phyloP scores from a whole-genome alignment of 2,113 vertebrate species.

The Mola mola region DNA sequence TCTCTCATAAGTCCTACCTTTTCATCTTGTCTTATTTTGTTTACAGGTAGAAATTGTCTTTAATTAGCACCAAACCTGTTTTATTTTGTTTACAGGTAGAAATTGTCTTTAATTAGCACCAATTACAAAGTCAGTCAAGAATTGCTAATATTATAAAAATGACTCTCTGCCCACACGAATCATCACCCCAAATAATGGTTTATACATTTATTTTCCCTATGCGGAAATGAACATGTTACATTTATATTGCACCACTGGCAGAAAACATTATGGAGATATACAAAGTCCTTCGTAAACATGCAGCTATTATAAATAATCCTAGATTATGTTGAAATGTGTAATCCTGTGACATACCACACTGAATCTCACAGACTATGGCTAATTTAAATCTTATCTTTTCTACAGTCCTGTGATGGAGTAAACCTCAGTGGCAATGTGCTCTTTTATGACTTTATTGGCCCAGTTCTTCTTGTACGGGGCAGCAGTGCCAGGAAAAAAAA shows the following conservation, averaged over 20 bases:
- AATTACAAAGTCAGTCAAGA: neutral
- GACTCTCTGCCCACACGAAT: neutral
- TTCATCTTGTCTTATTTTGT: neutral
- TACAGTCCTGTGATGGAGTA: conserved; percentile 33
- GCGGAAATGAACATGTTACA: neutral
- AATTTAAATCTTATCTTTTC: conserved; percentile 53
- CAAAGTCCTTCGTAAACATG: conserved; percentile 40
- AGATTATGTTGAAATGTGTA: conserved; percentile 30
- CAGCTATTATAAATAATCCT: conserved; percentile 28
- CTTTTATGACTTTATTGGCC: conserved; percentile 56
- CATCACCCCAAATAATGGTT: conserved; percentile 12
- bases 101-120: neutral
- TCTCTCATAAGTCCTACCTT: no score
- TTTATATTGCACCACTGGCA: conserved; percentile 6
- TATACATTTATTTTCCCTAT: conserved; percentile 9
- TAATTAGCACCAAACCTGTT: neutral
- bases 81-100: conserved; percentile 4
- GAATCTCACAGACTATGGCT: conserved; percentile 26
- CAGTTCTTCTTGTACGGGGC: conserved; percentile 28
- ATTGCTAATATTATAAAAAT: neutral
- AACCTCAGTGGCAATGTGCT: conserved; percentile 58
- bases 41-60: neutral
- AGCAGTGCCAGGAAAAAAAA: conserved; percentile 25
- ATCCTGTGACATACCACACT: conserved; percentile 57
- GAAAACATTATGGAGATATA: conserved; percentile 11